Base-by-base conservation (phyloP, 1,140 invertebrate species). In the Pseudoatta argentina region DNA sequence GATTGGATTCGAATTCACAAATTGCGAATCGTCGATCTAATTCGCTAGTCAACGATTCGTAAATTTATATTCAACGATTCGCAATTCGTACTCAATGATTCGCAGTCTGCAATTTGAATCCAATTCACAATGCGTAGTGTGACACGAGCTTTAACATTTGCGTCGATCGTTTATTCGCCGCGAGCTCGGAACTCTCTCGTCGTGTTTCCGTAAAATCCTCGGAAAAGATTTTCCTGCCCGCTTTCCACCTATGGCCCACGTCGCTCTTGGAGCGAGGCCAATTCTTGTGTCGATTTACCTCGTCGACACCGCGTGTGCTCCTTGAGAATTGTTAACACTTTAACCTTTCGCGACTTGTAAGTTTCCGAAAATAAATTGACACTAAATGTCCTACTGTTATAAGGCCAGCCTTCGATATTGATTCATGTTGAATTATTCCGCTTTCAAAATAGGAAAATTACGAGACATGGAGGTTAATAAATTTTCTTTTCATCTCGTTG, bases 241-340 rank as follows among this genome's bases (percentile, higher is more conserved):
- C 8, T 44, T 72, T 30, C 10, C 34, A 14, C 16, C 24, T 18
- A 30, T 18, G 53, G n/a, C 16, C 21, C 55, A n/a, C 61, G 27
- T 87, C 78, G 78, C 75, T 63, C 66, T 89, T 75, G 85, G 71
- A 79, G 24, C 61, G 44, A 7, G 44, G 87, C 88, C 86, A 90
- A 76, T 27, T 30, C 48, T 44, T 16, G 57, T 51, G 6, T 10
- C 57, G 66, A 59, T 5, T 59, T 44, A 21, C n/a, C 44, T 39
- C 51, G 61, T 63, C 81, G 79, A 78, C 63, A 66, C 57, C 57
- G 34, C 27, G 12, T 30, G 34, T 30, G 53, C 78, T 88, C 34
- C 57, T 64, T 66, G 76, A 51, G 48, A 83, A 83, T 89, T 88
- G 88, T 83, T 75, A 83, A 73, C 57, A 18, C 61, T 73, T 72